Evolutionary conservation across 2,888 invertebrate genomes (phyloP).

Genomic region (Tenthredo livida): DNA sequence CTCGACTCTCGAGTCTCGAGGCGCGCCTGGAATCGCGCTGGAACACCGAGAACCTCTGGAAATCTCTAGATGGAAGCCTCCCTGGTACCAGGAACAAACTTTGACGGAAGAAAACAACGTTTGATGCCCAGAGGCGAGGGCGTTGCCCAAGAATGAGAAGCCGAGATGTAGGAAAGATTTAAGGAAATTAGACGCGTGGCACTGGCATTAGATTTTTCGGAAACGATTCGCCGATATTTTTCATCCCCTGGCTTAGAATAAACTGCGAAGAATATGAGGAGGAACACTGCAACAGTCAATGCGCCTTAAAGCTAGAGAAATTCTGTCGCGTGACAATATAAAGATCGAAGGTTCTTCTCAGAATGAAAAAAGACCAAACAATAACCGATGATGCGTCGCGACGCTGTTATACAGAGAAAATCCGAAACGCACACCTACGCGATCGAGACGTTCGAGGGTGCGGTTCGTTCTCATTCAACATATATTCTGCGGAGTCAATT

Average conservation of each 20-base stretch:
- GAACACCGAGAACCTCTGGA: conserved; percentile 23
- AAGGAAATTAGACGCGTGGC: conserved; percentile 20
- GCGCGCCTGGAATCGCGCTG: conserved; percentile 8
- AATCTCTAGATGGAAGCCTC: conserved; percentile 64
- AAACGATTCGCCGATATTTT: neutral
- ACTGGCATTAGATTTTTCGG: neutral
- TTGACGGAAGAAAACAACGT: conserved; percentile 68
- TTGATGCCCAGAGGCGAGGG: conserved; percentile 63
- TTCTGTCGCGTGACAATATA: conserved; percentile 14
- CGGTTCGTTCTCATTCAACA: conserved; percentile 3
- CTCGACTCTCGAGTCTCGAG: conserved; percentile 35
- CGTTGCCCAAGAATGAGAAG: conserved; percentile 57
- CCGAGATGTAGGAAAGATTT: conserved; percentile 39
- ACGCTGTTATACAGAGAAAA: neutral
- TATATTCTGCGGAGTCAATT: conserved; percentile 33
- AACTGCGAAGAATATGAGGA: neutral
- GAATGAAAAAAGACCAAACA: conserved; percentile 7
- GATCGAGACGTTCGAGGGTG: neutral
- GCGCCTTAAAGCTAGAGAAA: neutral
- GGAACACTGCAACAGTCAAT: neutral
- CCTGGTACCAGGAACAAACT: conserved; percentile 71
- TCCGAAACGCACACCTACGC: conserved; percentile 19
- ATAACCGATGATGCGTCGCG: neutral
- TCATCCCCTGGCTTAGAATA: neutral
- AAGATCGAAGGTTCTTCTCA: neutral